Conservation (phyloP, 2,888 invertebrate species). For the Drosophila stalkeri region DNA sequence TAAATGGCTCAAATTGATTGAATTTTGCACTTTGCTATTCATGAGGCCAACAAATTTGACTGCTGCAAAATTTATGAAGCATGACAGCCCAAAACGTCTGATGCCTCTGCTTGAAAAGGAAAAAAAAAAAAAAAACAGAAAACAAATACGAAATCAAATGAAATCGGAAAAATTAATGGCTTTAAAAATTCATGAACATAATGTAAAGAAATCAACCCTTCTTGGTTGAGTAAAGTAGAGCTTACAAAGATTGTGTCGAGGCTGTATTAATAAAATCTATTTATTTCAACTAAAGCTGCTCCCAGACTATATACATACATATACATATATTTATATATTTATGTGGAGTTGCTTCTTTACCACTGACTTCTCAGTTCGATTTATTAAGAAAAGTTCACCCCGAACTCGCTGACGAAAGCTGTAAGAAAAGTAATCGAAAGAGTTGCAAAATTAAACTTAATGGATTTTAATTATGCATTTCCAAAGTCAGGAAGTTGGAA, state of each 20-base stretch:
- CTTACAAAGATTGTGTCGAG: background rate
- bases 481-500: slow-evolving; percentile 46
- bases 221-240: background rate
- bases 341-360: slow-evolving; percentile 14
- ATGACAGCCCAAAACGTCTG: slow-evolving; percentile 44
- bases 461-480: slow-evolving; percentile 80
- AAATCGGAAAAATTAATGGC: slow-evolving; percentile 26
- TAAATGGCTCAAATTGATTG: slow-evolving; percentile 80
- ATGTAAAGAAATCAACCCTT: slow-evolving; percentile 19
- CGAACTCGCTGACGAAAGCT: slow-evolving; percentile 3
- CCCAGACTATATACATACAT: background rate
- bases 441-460: slow-evolving; percentile 74
- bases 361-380: slow-evolving; percentile 48
- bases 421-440: slow-evolving; percentile 51
- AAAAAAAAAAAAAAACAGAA: background rate
- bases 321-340: background rate
- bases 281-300: background rate
- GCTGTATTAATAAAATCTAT: background rate
- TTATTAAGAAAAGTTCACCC: slow-evolving; percentile 63
- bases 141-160: slow-evolving; percentile 25
- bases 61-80: slow-evolving; percentile 64
- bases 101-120: background rate
- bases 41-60: slow-evolving; percentile 75
- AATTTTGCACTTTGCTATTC: slow-evolving; percentile 79
- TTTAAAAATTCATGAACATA: slow-evolving; percentile 3